Evolutionary conservation across 2,797 vertebrate species (phyloP), one percentile per base, ranked within the genome.

Genomic region (Basileuterus tristriatus): DNA sequence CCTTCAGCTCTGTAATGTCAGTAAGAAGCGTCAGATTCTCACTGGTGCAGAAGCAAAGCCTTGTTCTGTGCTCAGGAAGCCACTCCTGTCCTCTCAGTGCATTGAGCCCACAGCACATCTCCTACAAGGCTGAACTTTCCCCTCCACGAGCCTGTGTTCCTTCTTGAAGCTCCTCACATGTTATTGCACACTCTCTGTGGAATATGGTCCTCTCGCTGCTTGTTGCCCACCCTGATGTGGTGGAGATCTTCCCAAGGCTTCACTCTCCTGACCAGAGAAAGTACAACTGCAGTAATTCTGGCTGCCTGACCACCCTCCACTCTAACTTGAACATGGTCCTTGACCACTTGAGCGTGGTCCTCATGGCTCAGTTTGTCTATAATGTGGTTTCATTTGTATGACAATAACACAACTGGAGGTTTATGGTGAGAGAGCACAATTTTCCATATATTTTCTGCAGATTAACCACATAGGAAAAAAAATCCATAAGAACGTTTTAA

Each of bases 161-260:
- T 65, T 34, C 30, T 21, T 22, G 9, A 63, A 81, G 27, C 30
- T 81, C 34, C 37, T 74, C 44, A 46, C 0, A 0, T 7, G 8
- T 27, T 44, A 23, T 20, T 56, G 43, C 29, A 49, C 0, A 0
- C 12, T 13, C 1, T 32, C 15, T 1, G 0, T n/a, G 29, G 19
- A 68, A 77, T 18, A 34, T 0, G 2, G 20, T 41, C 32, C 23
- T 47, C 36, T 37, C 15, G 7, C 32, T 56, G 41, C 49, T 32
- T 56, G 49, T 32, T 43, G 52, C 79, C 72, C 8, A 4, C 11
- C 34, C 34, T 53, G 41, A 68, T 85, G 32, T 47, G 62, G 8
- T 12, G 24, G 34, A 4, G 43, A 44, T 15, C 46, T 71, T 71
- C 43, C 30, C 23, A 71, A 79, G 55, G 30, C 30, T 90, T 43